Base-by-base conservation (phyloP, 2,888 invertebrate species). In the Drosophila bunnanda region DNA sequence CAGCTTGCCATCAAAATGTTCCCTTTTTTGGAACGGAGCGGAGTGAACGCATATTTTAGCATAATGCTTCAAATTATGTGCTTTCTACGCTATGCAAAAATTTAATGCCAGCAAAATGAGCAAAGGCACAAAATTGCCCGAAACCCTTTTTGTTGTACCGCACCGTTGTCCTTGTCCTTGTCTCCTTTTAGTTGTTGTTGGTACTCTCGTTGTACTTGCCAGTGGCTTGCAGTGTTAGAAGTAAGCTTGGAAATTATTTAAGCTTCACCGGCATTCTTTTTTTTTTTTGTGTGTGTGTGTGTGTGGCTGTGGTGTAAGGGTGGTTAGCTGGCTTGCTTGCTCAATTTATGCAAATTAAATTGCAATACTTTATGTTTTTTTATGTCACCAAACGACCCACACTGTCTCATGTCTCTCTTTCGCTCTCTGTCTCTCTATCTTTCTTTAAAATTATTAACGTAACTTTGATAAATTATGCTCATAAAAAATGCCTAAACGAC, bases 381-480 rank as follows among this genome's bases (percentile, higher is more conserved):
- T 74, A 64, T 82, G 83, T 82, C 86, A 80, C 80, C 65, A 34
- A 50, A 69, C 34, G 55, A 55, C 81, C 81, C 79, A 81, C 79
- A 76, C 28, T 28, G 34, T 10, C 32, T 10, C 32, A 6, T 41
- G 65, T 30, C n/a, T 22, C n/a, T 25, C 32, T 43, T 30, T n/a
- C 48, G 57, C 48, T 59, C 50, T 34, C 13, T 34, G 8, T 22
- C 8, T 10, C n/a, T 25, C 34, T 52, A 52, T 36, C 61, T 48
- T 57, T 25, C 25, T 4, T 56, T 30, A 9, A 77, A 86, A 84
- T 84, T 81, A 86, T 86, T 81, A 86, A 86, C 81, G 69, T 78
- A 81, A 86, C 87, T 84, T 84, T 86, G 86, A 86, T 86, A 86
- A 86, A 88, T 86, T 76, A 82, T 82, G 86, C 80, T 79, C 86